phyloP scores from a whole-genome alignment of 2,888 invertebrate species.

The Ornithoptera priamus region DNA sequence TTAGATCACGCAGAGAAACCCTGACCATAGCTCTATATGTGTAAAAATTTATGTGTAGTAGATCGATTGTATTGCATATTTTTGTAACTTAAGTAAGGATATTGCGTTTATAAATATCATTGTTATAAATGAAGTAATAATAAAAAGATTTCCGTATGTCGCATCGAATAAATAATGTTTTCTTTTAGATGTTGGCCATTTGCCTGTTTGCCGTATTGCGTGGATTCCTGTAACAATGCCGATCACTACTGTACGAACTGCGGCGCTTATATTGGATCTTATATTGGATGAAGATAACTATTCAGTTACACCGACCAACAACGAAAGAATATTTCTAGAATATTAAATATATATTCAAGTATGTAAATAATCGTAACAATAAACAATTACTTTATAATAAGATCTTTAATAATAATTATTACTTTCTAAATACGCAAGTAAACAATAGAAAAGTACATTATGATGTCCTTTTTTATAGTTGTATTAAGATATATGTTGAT shows the following conservation, averaged over 20 bases:
- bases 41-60: too few species aligned
- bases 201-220: constrained; percentile 72
- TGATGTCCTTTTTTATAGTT: too few species aligned
- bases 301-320: neutral
- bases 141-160: neutral
- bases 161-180: neutral
- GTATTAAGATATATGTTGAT: too few species aligned
- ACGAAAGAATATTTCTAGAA: neutral
- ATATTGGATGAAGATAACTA: constrained; percentile 10
- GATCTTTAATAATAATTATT: neutral
- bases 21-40: too few species aligned
- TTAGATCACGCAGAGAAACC: too few species aligned
- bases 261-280: constrained; percentile 63
- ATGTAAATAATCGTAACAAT: neutral
- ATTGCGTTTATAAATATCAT: neutral
- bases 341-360: neutral
- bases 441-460: neutral
- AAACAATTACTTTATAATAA: neutral
- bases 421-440: neutral
- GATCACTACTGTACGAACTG: constrained; percentile 78
- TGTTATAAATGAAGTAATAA: too few species aligned
- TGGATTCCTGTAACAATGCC: constrained; percentile 69
- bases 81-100: neutral
- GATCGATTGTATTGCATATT: neutral
- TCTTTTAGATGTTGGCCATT: constrained; percentile 76